Percentiles rank a stretch among this genome's conserved stretches.
phyloP scores from a whole-genome alignment of 2,113 vertebrate species.

The Uropsilus gracilis region DNA sequence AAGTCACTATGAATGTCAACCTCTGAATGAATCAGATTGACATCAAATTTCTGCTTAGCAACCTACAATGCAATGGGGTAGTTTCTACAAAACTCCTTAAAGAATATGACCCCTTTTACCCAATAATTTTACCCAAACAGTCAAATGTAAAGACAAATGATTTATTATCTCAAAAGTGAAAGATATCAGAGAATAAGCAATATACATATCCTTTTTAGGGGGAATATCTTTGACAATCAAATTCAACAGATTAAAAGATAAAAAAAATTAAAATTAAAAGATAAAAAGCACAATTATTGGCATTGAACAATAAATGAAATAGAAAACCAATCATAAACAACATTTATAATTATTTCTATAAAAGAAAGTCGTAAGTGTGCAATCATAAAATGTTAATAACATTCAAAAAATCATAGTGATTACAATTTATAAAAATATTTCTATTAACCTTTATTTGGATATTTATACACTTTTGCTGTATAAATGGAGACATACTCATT shows the following conservation, averaged over 20 bases:
- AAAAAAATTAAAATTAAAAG: background rate
- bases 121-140: background rate
- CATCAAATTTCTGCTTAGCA: background rate
- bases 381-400: background rate
- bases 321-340: background rate
- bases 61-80: background rate
- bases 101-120: background rate
- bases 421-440: background rate
- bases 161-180: background rate
- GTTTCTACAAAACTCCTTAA: background rate
- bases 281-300: background rate
- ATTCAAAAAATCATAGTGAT: background rate
- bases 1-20: background rate
- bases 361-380: background rate
- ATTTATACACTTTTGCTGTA: background rate
- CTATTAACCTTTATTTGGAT: background rate
- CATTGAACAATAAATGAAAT: background rate
- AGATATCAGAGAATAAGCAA: background rate
- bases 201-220: background rate
- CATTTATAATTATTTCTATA: background rate
- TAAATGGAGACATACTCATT: background rate
- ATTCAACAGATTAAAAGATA: background rate
- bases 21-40: background rate
- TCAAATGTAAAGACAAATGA: background rate
- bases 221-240: background rate